phyloP scores from a whole-genome alignment of 2,113 vertebrate species.

The Lates calcarifer region DNA sequence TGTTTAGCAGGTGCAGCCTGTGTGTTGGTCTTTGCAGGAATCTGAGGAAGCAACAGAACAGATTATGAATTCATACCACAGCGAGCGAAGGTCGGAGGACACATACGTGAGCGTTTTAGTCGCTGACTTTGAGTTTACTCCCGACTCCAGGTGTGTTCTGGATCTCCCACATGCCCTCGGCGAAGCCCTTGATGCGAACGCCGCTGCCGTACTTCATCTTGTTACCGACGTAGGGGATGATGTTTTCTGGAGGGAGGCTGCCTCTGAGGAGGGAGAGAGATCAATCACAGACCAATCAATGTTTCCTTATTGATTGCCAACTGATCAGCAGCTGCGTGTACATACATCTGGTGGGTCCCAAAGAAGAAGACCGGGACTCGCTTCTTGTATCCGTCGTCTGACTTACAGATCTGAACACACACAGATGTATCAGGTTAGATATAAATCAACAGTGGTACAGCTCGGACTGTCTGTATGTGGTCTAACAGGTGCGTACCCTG shows the following conservation, averaged over 20 bases:
- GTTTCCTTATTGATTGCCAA: no score
- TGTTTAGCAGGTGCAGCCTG: constrained; percentile 6
- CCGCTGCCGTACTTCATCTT: constrained; percentile 92
- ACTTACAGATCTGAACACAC: constrained; percentile 89
- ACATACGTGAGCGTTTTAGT: no score
- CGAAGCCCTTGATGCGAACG: constrained; percentile 93
- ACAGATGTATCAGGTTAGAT: neutral
- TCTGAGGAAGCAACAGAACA: constrained; percentile 19
- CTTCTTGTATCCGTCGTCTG: constrained; percentile 88
- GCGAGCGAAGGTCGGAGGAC: no score
- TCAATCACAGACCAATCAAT: neutral
- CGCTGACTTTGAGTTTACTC: constrained; percentile 90
- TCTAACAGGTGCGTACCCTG: constrained; percentile 80
- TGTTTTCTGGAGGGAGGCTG: constrained; percentile 78
- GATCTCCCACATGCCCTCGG: constrained; percentile 97
- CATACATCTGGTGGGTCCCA: constrained; percentile 98
- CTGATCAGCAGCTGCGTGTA: constrained; percentile 25
- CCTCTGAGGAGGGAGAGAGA: constrained; percentile 51
- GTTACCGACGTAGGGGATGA: constrained; percentile 92
- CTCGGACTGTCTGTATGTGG: neutral
- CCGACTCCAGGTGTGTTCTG: constrained; percentile 94
- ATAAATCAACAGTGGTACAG: no score
- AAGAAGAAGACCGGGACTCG: constrained; percentile 97
- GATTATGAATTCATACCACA: no score
- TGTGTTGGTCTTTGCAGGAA: neutral